A percentile compares a stretch with the other conserved stretches of the same genome.
Conservation (phyloP, 1,140 invertebrate genomes). For the Caenorhabditis latens region DNA sequence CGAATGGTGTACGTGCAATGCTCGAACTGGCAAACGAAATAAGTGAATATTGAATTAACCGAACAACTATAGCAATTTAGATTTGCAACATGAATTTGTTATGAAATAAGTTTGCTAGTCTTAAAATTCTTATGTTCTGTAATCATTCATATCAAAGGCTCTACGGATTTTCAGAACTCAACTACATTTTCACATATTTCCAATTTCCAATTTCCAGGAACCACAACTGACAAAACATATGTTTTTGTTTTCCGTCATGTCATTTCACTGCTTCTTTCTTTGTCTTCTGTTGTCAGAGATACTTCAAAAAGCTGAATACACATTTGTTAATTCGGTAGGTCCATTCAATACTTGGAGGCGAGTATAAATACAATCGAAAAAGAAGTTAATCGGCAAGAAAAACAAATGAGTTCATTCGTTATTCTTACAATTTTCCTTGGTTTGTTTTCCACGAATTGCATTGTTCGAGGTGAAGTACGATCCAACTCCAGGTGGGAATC, state of each 20-base stretch:
- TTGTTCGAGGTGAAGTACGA: conserved; percentile 20
- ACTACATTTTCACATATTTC: neutral
- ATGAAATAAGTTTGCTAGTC: no score
- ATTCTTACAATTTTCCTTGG: neutral
- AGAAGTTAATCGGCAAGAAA: neutral
- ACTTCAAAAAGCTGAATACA: neutral
- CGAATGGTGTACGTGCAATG: no score
- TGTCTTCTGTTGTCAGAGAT: neutral
- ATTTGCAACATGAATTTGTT: no score
- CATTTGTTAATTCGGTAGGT: neutral
- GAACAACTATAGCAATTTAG: no score
- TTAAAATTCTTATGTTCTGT: neutral
- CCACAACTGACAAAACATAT: neutral
- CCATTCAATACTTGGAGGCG: neutral
- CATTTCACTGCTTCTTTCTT: neutral
- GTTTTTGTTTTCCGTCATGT: conserved; percentile 1
- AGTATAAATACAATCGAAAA: neutral
- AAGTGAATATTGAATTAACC: no score
- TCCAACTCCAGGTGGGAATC: neutral
- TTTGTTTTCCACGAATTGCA: neutral
- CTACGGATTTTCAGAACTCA: neutral
- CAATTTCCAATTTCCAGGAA: neutral
- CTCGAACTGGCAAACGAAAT: no score
- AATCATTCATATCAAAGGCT: neutral
- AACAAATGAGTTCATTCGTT: conserved; percentile 24